Conservation (phyloP, 2,797 vertebrate genomes). For the Setipinna tenuifilis region DNA sequence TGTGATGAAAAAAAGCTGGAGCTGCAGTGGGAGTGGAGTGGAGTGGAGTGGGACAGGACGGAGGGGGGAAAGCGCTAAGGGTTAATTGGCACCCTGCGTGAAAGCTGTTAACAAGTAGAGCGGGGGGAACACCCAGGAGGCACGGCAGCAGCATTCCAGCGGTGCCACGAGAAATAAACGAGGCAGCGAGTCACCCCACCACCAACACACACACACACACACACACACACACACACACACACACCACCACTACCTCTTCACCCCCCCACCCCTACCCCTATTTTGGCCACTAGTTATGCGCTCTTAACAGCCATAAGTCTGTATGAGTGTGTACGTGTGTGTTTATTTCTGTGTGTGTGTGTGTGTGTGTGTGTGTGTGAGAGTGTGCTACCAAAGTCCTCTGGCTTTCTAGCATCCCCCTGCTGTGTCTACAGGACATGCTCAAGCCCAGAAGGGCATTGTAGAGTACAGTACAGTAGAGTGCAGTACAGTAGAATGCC, state of each 20-base stretch:
- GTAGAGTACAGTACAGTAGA: too few species aligned
- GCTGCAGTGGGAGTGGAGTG: conserved; percentile 34
- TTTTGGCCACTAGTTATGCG: conserved; percentile 36
- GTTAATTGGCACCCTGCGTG: conserved; percentile 88
- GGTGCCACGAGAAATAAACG: conserved; percentile 88
- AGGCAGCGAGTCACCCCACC: conserved; percentile 47
- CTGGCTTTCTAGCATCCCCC: neutral
- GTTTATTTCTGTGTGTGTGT: neutral
- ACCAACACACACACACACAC: conserved; percentile 64
- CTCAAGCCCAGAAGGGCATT: too few species aligned
- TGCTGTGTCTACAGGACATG: too few species aligned
- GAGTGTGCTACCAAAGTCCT: neutral
- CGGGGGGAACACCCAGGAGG: conserved; percentile 86
- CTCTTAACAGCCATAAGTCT: neutral
- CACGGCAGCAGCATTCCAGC: conserved; percentile 78
- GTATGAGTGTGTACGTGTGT: neutral
- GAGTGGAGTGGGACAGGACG: conserved; percentile 24
- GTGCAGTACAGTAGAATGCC: too few species aligned
- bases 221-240: neutral
- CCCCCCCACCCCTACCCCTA: conserved; percentile 15
- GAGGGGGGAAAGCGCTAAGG: conserved; percentile 59
- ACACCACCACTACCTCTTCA: too few species aligned
- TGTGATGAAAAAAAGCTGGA: conserved; percentile 18
- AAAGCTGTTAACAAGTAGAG: conserved; percentile 93
- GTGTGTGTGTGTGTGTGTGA: neutral